These are phyloP conservation scores for Eupithecia abbreviata DNA, from an alignment of 2,888 invertebrate species.

Conservation along the genomic window DNA sequence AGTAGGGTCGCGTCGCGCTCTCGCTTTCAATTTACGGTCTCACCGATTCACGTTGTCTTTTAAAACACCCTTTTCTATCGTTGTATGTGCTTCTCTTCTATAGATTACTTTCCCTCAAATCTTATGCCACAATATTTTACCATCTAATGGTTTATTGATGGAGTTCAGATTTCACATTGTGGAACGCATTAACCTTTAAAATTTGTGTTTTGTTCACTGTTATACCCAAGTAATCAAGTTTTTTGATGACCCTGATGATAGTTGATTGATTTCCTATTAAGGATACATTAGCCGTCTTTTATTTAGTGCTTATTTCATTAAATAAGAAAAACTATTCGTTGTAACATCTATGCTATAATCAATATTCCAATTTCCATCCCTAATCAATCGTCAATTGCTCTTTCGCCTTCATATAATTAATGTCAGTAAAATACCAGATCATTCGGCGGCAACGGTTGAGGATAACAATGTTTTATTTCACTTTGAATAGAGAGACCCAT, in stretches of 20 bases:
- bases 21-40: conserved; percentile 37
- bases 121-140: conserved; percentile 16
- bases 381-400: not conserved
- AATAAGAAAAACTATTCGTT: not conserved
- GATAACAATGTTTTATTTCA: not conserved
- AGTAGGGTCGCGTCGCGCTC: conserved; percentile 8
- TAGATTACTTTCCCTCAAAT: conserved; percentile 22
- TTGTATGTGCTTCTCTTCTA: conserved; percentile 29
- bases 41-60: conserved; percentile 40
- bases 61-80: conserved; percentile 26
- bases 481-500: conserved; percentile 10
- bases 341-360: not conserved
- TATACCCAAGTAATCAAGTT: conserved; percentile 11
- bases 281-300: conserved; percentile 7
- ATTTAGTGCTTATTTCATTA: not conserved
- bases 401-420: not conserved
- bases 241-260: conserved; percentile 20
- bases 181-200: conserved; percentile 23
- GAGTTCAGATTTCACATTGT: conserved; percentile 12
- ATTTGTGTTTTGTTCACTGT: conserved; percentile 22
- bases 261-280: conserved; percentile 19
- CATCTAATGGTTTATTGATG: conserved; percentile 26
- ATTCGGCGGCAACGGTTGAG: not conserved
- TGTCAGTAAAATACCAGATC: not conserved
- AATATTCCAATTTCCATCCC: not conserved